Conservation (phyloP, 2,113 vertebrate genomes). For the Thermophis baileyi region DNA sequence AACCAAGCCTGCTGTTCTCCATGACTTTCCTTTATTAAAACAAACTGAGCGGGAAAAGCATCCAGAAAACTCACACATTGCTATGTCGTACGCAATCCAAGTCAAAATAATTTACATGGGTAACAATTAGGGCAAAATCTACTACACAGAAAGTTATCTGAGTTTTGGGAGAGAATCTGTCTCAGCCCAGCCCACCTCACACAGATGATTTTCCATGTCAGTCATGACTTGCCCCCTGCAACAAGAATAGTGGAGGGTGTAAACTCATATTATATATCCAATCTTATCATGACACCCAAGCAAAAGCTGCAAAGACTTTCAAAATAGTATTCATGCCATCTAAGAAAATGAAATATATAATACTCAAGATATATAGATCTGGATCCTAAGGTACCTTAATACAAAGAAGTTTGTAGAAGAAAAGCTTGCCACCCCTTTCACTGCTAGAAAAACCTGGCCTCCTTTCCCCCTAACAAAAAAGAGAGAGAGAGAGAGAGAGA, state of each 20-base stretch:
- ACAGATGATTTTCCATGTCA: neutral
- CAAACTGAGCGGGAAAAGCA: neutral
- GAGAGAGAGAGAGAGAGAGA: no score
- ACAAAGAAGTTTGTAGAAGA: neutral
- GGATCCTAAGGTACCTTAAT: neutral
- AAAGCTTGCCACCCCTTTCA: neutral
- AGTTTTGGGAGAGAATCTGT: neutral
- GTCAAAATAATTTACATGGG: neutral
- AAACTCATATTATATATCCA: neutral
- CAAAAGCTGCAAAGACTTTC: neutral
- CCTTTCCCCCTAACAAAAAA: neutral
- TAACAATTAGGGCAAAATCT: neutral
- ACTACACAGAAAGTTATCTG: neutral
- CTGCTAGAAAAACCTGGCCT: neutral
- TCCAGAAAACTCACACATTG: neutral
- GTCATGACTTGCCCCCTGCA: neutral
- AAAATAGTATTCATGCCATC: neutral
- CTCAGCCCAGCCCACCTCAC: neutral
- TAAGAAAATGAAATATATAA: neutral
- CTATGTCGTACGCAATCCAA: neutral
- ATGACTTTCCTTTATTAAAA: neutral
- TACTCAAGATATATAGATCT: neutral
- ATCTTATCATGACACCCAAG: neutral
- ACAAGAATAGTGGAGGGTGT: neutral
- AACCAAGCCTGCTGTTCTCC: neutral